A percentile compares a stretch with the other conserved stretches of the same genome.
These are phyloP conservation scores for Aurelia sp. DNA, from an alignment of 30 jellyfish, hydroid and myxozoan species.

Conservation along the genomic window DNA sequence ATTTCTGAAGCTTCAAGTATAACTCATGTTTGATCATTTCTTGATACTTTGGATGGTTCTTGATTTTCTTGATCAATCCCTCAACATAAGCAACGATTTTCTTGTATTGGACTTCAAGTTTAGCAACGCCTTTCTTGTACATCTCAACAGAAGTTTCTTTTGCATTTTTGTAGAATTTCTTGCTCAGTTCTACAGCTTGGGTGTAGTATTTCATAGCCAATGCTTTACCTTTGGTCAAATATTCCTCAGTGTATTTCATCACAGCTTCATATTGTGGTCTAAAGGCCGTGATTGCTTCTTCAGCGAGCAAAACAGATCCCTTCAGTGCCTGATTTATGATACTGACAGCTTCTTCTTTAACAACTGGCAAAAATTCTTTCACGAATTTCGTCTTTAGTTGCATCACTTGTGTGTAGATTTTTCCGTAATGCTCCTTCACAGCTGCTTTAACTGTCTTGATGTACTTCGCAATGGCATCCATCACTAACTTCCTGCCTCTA, in stretches of 20 bases:
- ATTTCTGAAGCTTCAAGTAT: slow-evolving; percentile 19
- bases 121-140: slow-evolving; percentile 35
- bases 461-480: slow-evolving; percentile 19
- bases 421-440: slow-evolving; percentile 60
- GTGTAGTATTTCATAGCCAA: slow-evolving; percentile 15
- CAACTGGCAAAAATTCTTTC: slow-evolving; percentile 82
- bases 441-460: slow-evolving; percentile 7
- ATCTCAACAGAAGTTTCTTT: slow-evolving; percentile 40
- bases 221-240: slow-evolving; percentile 17
- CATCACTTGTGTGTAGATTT: slow-evolving; percentile 42
- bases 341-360: slow-evolving; percentile 82
- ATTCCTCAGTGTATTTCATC: slow-evolving; percentile 12
- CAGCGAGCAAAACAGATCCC: slow-evolving; percentile 79
- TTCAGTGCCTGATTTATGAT: slow-evolving; percentile 89
- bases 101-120: background rate
- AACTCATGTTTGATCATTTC: slow-evolving; percentile 59
- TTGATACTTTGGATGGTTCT: slow-evolving; percentile 64
- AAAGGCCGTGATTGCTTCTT: slow-evolving; percentile 83
- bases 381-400: slow-evolving; percentile 15
- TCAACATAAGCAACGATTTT: slow-evolving; percentile 26
- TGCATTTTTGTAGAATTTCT: slow-evolving; percentile 17
- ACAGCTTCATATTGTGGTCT: slow-evolving; percentile 80
- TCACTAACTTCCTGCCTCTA: slow-evolving; percentile 30
- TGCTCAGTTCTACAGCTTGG: slow-evolving; percentile 9
- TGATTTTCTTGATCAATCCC: slow-evolving; percentile 33